Evolutionary conservation across 2,888 invertebrate genomes (phyloP).

Genomic region (Clistopyga incitator): DNA sequence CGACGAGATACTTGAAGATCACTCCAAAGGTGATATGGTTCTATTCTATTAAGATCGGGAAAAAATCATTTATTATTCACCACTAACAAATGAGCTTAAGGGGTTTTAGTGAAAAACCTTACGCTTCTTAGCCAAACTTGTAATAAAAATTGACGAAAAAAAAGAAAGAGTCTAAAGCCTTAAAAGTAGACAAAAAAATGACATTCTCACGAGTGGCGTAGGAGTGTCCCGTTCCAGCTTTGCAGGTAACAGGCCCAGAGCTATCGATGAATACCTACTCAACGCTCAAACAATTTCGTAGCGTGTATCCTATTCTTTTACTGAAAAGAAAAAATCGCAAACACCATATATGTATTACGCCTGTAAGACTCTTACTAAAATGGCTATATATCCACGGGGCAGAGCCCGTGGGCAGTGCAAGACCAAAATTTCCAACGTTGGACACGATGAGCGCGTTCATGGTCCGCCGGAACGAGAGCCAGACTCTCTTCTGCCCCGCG

Average conservation of each 20-base stretch:
- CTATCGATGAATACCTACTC: constrained; percentile 15
- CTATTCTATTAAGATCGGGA: no score
- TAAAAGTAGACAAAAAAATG: constrained; percentile 80
- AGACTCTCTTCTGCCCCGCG: constrained; percentile 83
- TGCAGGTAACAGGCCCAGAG: constrained; percentile 86
- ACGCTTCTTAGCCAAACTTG: not conserved
- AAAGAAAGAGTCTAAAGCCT: not conserved
- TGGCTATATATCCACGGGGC: constrained; percentile 58
- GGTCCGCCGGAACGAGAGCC: constrained; percentile 67
- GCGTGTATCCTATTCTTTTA: not conserved
- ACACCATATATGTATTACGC: constrained; percentile 1
- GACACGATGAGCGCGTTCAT: constrained; percentile 75
- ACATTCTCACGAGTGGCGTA: constrained; percentile 89
- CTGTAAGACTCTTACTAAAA: constrained; percentile 6
- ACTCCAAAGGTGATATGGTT: no score
- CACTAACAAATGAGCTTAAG: no score
- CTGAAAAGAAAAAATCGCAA: not conserved
- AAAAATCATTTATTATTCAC: no score
- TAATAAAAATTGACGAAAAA: not conserved
- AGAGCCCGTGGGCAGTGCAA: constrained; percentile 87
- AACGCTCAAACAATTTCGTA: constrained; percentile 7
- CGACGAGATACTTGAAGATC: no score
- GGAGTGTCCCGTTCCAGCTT: constrained; percentile 88
- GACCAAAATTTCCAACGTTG: constrained; percentile 86
- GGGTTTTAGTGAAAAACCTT: no score